These are phyloP conservation scores for Pelmatolapia mariae DNA, from an alignment of 2,113 vertebrate species.

Conservation along the genomic window DNA sequence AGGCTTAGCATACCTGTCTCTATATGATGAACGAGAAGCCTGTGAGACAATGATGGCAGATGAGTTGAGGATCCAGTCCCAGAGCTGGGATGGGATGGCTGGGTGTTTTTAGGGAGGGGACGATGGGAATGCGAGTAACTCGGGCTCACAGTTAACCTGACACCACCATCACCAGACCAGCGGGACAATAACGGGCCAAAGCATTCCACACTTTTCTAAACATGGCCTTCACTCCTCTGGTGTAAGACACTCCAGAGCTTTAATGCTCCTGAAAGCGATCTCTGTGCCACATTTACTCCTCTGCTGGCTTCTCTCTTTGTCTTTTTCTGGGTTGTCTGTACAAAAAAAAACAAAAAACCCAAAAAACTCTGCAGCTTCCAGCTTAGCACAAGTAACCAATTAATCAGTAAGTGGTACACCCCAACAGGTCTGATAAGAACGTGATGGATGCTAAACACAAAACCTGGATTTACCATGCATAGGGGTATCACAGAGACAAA, in stretches of 20 bases:
- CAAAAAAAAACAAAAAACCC: rapidly evolving
- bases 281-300: neutral
- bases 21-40: neutral
- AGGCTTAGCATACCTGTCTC: conserved; percentile 31
- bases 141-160: conserved; percentile 55
- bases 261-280: conserved; percentile 28
- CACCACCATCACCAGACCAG: conserved; percentile 41
- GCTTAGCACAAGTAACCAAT: conserved; percentile 21
- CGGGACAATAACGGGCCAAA: conserved; percentile 50
- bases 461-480: conserved; percentile 12
- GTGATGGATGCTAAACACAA: conserved; percentile 61
- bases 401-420: conserved; percentile 38
- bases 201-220: conserved; percentile 52
- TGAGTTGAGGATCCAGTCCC: conserved; percentile 14
- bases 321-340: conserved; percentile 22
- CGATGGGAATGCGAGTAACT: conserved; percentile 50
- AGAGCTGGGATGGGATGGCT: neutral
- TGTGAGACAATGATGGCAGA: conserved; percentile 12
- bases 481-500: conserved; percentile 27
- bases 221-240: conserved; percentile 40
- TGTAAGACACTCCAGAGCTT: conserved; percentile 19
- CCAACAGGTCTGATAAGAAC: conserved; percentile 54
- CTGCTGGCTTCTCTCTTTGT: neutral
- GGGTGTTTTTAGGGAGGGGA: conserved; percentile 52
- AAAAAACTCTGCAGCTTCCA: neutral